phyloP scores from a whole-genome alignment of 2,888 invertebrate genomes.

The Drosophila buzzatii region DNA sequence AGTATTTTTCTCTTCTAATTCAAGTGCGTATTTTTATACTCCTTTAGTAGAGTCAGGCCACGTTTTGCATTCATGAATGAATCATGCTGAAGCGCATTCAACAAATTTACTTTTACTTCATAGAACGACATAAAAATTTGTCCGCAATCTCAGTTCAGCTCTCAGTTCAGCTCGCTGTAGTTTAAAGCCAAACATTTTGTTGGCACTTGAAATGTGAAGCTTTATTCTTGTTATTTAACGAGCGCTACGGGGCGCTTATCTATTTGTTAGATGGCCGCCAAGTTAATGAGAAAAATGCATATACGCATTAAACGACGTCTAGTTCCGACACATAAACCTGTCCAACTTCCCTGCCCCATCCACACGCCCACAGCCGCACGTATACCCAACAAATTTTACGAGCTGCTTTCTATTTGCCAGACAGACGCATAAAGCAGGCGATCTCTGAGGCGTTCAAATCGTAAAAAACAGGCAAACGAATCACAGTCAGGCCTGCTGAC shows the following conservation, averaged over 20 bases:
- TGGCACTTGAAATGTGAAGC: constrained; percentile 36
- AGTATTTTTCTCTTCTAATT: background rate
- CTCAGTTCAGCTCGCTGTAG: background rate
- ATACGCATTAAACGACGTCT: constrained; percentile 71
- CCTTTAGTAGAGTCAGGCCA: too few relatives aligned
- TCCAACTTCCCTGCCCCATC: background rate
- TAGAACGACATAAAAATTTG: constrained; percentile 30
- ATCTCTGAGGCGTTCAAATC: constrained; percentile 63
- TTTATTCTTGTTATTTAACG: constrained; percentile 56
- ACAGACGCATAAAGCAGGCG: constrained; percentile 70
- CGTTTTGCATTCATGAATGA: background rate
- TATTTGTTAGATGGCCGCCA: constrained; percentile 56
- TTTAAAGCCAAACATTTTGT: constrained; percentile 45
- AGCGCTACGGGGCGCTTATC: constrained; percentile 64
- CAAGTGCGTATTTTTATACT: background rate
- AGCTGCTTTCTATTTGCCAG: constrained; percentile 55
- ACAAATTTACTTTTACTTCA: constrained; percentile 4
- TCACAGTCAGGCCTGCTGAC: constrained; percentile 30
- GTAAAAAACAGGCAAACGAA: constrained; percentile 53
- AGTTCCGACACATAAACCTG: constrained; percentile 73
- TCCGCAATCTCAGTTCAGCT: constrained; percentile 30
- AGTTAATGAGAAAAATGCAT: constrained; percentile 77
- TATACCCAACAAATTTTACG: constrained; percentile 52
- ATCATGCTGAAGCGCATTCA: background rate
- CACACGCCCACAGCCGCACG: background rate